A percentile compares a stretch with the other conserved stretches of the same genome.
phyloP scores from a whole-genome alignment of 1,140 invertebrate species.

The Calliphora vicina region DNA sequence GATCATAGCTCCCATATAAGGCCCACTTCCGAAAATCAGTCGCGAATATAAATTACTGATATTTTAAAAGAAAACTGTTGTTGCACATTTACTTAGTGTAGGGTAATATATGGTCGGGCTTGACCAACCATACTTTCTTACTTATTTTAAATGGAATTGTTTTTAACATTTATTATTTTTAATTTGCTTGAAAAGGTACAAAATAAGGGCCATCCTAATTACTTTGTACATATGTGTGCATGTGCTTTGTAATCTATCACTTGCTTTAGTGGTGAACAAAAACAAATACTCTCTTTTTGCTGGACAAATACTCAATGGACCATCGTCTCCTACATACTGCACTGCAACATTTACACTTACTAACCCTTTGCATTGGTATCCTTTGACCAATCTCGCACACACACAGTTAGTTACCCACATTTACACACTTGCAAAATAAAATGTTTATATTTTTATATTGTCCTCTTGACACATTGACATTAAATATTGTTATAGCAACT shows the following conservation, averaged over 20 bases:
- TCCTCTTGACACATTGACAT: background rate
- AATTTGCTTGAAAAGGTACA: too few relatives aligned
- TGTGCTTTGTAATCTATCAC: background rate
- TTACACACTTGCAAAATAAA: background rate
- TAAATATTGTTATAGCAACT: background rate
- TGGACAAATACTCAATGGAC: background rate
- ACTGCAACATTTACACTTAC: background rate
- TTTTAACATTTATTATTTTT: too few relatives aligned
- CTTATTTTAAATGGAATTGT: too few relatives aligned
- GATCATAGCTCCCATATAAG: too few relatives aligned
- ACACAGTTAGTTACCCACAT: background rate
- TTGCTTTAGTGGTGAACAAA: background rate
- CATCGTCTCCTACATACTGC: background rate
- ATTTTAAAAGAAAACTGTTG: too few relatives aligned
- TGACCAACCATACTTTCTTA: too few relatives aligned
- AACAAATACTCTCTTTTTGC: background rate
- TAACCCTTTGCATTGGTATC: background rate
- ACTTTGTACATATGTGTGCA: background rate
- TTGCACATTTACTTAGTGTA: too few relatives aligned
- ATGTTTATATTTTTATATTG: slow-evolving; percentile 2
- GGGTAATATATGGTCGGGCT: too few relatives aligned
- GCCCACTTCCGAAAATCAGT: too few relatives aligned
- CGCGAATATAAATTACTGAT: too few relatives aligned
- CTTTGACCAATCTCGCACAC: background rate
- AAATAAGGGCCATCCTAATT: too few relatives aligned